phyloP scores from a whole-genome alignment of 1,140 invertebrate species.

The Pteromalus puparum region DNA sequence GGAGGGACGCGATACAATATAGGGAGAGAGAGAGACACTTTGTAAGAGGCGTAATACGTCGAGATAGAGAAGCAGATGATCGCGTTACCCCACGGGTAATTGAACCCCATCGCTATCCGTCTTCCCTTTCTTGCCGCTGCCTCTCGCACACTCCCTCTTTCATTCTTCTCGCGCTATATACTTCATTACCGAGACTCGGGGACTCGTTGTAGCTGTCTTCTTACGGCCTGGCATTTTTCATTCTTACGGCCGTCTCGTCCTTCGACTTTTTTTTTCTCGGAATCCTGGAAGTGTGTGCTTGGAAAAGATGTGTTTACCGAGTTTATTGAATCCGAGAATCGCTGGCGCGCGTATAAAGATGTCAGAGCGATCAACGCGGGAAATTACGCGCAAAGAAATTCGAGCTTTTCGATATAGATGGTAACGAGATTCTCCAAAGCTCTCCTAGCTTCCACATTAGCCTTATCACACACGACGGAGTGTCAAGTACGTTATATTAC shows the following conservation, averaged over 20 bases:
- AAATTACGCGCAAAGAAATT: too few relatives aligned
- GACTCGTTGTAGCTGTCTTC: not conserved
- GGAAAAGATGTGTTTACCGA: too few relatives aligned
- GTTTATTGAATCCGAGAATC: not conserved
- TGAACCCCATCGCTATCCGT: conserved; percentile 58
- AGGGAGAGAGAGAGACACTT: conserved; percentile 19
- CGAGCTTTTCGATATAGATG: too few relatives aligned
- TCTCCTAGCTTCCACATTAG: too few relatives aligned
- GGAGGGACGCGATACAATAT: not conserved
- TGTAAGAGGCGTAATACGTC: conserved; percentile 29
- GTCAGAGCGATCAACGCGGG: too few relatives aligned
- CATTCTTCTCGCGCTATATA: not conserved
- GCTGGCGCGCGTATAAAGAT: not conserved
- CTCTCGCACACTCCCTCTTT: not conserved
- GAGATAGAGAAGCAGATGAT: conserved; percentile 57
- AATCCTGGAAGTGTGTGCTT: too few relatives aligned
- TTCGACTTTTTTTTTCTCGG: not conserved
- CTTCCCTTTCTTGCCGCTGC: conserved; percentile 4
- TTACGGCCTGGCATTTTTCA: not conserved
- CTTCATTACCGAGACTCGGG: not conserved
- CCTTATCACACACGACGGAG: not conserved
- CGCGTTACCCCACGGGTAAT: conserved; percentile 67
- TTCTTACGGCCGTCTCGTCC: not conserved
- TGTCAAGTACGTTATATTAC: not conserved
- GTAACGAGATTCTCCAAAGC: too few relatives aligned